Percentiles rank a stretch among this genome's conserved stretches.
Evolutionary conservation across 2,888 invertebrate species (phyloP).

Genomic region (Ceraclea dissimilis): DNA sequence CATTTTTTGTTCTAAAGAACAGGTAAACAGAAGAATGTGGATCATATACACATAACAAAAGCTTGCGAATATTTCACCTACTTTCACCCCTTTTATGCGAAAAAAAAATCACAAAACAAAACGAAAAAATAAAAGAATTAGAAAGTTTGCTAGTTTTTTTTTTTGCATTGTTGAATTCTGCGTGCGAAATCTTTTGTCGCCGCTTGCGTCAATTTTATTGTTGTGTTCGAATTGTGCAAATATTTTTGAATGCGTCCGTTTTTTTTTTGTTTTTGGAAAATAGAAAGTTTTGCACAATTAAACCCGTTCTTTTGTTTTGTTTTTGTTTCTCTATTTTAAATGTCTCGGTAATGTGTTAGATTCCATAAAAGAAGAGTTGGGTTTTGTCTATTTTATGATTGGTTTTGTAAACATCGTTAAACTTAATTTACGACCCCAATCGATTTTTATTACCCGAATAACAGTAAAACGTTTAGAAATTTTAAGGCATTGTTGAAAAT

Average conservation of each 20-base stretch:
- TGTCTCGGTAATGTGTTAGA: too few species aligned
- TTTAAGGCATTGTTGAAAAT: too few species aligned
- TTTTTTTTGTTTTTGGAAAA: conserved; percentile 3
- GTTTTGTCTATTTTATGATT: too few species aligned
- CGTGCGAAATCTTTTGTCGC: background rate
- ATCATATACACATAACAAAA: background rate
- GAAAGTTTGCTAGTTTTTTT: background rate
- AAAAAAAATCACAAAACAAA: background rate
- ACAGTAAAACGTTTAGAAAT: too few species aligned
- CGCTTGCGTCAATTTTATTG: background rate
- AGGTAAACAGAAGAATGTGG: background rate
- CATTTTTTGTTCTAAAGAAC: background rate
- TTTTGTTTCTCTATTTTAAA: background rate
- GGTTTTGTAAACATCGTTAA: too few species aligned
- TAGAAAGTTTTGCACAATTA: conserved; percentile 12
- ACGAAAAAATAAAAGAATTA: background rate
- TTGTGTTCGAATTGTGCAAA: background rate
- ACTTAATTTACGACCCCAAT: too few species aligned
- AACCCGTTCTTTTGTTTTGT: conserved; percentile 2
- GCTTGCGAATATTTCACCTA: background rate
- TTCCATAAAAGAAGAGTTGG: too few species aligned
- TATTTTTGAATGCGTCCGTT: background rate
- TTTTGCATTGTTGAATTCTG: background rate
- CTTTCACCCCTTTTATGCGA: background rate
- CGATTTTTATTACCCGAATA: too few species aligned